phyloP scores from a whole-genome alignment of 2,113 vertebrate species.

The Halcyon senegalensis region DNA sequence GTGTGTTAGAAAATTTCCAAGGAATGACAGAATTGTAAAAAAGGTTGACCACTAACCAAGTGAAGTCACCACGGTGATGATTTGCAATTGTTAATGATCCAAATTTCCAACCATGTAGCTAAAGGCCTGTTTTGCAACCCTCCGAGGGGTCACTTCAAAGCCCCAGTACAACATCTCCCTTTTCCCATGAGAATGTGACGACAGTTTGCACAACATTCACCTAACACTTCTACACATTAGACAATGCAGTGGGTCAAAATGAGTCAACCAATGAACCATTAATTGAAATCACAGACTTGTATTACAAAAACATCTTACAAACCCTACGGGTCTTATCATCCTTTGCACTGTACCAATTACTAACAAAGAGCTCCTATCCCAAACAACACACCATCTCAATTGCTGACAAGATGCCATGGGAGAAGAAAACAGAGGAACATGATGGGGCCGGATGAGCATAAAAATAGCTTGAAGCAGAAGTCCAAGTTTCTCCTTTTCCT shows the following conservation, averaged over 20 bases:
- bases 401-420: not conserved
- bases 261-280: not conserved
- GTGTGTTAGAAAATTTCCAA: not conserved
- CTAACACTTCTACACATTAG: fast-evolving
- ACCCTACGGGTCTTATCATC: not conserved
- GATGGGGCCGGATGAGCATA: not conserved
- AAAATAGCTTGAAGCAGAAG: conserved; percentile 25
- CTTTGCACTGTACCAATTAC: not conserved
- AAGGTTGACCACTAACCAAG: not conserved
- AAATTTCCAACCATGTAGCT: not conserved
- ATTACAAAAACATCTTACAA: not conserved
- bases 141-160: not conserved
- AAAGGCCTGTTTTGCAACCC: not conserved
- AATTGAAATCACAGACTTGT: not conserved
- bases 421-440: not conserved
- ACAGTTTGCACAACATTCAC: not conserved
- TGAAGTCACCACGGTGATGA: not conserved
- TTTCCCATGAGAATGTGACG: not conserved
- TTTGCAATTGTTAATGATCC: not conserved
- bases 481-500: not conserved
- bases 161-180: not conserved
- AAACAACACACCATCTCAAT: not conserved
- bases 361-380: not conserved
- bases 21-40: not conserved
- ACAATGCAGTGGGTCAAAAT: not conserved